A percentile compares a stretch with the other conserved stretches of the same genome.
phyloP scores from a whole-genome alignment of 2,797 vertebrate genomes.

The Graptemys geographica region DNA sequence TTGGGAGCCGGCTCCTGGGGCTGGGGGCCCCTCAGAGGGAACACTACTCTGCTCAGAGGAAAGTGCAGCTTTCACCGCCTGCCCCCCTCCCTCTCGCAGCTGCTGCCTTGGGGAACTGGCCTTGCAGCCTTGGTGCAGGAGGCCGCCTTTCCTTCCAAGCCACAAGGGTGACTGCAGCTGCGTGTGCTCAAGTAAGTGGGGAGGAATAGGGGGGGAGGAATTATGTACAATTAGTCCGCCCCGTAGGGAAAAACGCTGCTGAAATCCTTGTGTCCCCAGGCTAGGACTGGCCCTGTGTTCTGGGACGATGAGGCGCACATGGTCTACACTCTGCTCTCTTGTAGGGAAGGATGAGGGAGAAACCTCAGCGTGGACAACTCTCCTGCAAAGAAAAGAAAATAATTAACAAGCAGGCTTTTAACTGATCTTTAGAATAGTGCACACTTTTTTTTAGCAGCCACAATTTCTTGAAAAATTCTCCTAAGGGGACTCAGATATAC shows the following conservation, averaged over 20 bases:
- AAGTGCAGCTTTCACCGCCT: slow-evolving; percentile 26
- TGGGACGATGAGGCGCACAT: neutral
- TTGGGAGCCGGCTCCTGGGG: slow-evolving; percentile 40
- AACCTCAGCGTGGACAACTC: rapidly evolving
- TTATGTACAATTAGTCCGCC: neutral
- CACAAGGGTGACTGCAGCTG: neutral
- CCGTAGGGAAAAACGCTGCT: neutral
- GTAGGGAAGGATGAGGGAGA: neutral
- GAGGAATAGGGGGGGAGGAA: neutral
- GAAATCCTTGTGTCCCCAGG: neutral
- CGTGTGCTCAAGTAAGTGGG: neutral
- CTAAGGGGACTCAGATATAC: neutral
- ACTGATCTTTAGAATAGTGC: neutral
- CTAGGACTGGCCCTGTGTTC: rapidly evolving
- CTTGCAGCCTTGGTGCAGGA: neutral
- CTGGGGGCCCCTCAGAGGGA: slow-evolving; percentile 65
- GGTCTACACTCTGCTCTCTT: neutral
- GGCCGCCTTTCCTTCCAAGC: neutral
- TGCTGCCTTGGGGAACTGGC: slow-evolving; percentile 12
- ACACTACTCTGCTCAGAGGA: neutral
- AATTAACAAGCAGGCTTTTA: rapidly evolving
- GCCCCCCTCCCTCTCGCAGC: neutral
- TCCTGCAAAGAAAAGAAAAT: neutral
- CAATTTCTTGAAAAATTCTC: neutral
- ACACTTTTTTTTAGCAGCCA: rapidly evolving